Evolutionary conservation across 92 coral and sea anemone genomes (phyloP), one percentile per base, ranked within the genome.

Genomic region (Phenganax subtilis): DNA sequence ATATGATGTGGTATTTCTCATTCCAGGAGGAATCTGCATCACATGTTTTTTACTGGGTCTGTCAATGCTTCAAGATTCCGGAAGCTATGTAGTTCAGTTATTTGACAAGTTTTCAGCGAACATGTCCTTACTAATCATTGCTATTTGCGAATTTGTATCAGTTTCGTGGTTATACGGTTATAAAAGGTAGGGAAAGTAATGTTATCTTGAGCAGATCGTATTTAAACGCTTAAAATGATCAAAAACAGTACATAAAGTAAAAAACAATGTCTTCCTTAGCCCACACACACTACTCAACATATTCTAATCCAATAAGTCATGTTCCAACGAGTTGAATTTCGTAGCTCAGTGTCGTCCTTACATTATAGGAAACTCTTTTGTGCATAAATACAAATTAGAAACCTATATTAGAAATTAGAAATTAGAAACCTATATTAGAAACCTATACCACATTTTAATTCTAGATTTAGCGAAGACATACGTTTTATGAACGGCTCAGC

Each of bases 101-200:
- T 93, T 93, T 57, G 97, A 93, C 86, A 93, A 92, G 63, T 93
- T 93, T 76, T 90, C 92, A 55, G 97, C 88, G 66, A 93, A 93
- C 83, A 83, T 93, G 31, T 92, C 97, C 30, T 90, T 93, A 28
- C 87, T 93, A 29, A 83, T 88, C 27, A 91, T 91, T 68, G 97
- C 97, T 72, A 89, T 93, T 47, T 82, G 85, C 82, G 97, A 93
- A 80, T 93, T 93, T 83, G 81, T 91, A 51, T 93, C 93, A 10
- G 96, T 93, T 47, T 89, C 96, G 71, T 93, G 91, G 77, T 56
- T 80, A 47, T 93, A 93, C 9, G 97, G 97, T 55, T 78, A 87
- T 51, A 75, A 83, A 27, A 89, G 93, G 97, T 93, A 77, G 10
- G 74, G 11, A 67, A 16, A 29, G 55, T 10, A 54, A 10, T 47